Percentiles rank a stretch among this genome's conserved stretches.
Conservation (phyloP, 2,797 vertebrate genomes). For the Champsocephalus gunnari region DNA sequence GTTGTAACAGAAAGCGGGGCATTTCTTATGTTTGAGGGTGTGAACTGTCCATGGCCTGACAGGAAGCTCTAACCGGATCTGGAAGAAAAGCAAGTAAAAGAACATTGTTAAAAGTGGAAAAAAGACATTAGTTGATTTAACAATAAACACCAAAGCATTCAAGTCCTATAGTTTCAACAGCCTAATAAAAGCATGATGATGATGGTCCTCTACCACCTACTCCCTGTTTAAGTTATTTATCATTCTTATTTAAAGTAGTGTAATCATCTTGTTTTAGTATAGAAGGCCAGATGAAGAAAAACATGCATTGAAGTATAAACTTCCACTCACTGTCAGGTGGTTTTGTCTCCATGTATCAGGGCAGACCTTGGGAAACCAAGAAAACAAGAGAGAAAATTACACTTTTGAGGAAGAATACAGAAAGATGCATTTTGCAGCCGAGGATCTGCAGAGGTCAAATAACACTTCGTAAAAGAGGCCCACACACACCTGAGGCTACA, state of each 20-base stretch:
- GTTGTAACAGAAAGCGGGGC: slow-evolving; percentile 74
- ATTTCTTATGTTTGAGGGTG: slow-evolving; percentile 24
- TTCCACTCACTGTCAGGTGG: slow-evolving; percentile 74
- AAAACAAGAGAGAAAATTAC: slow-evolving; percentile 15
- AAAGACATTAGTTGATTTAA: background rate
- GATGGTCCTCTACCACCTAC: background rate
- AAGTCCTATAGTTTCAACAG: background rate
- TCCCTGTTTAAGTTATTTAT: background rate
- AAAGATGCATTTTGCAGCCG: background rate
- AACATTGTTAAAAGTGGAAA: slow-evolving; percentile 6
- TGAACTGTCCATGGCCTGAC: slow-evolving; percentile 30
- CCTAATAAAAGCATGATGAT: background rate
- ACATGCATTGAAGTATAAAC: background rate
- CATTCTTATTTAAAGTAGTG: background rate
- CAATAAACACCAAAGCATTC: background rate
- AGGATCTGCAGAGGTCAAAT: slow-evolving; percentile 24
- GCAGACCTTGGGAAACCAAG: slow-evolving; percentile 64
- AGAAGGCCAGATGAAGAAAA: background rate
- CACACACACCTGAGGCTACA: slow-evolving; percentile 6
- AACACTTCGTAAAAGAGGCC: slow-evolving; percentile 26
- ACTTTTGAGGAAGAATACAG: slow-evolving; percentile 10
- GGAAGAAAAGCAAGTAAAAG: slow-evolving; percentile 27
- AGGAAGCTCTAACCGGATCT: slow-evolving; percentile 63
- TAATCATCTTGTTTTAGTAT: background rate
- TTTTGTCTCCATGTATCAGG: slow-evolving; percentile 81